Conservation (phyloP, 1,140 invertebrate species). For the Platorchestia sp. region DNA sequence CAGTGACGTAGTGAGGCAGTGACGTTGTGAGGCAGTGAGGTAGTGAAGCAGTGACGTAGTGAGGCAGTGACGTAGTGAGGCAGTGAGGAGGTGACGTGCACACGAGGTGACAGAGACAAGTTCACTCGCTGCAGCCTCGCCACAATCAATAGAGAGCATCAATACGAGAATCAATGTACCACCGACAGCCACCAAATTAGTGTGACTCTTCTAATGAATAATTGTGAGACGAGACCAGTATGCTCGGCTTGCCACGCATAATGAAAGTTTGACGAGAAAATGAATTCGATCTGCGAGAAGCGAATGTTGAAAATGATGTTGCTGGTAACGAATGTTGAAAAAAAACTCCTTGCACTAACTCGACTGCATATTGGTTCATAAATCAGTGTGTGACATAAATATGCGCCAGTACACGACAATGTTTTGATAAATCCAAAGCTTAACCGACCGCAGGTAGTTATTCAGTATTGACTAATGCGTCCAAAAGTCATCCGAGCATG, state of each 20-base stretch:
- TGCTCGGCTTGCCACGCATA: not conserved
- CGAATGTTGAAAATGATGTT: no score
- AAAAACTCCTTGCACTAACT: not conserved
- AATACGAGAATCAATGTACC: not conserved
- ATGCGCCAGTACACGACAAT: not conserved
- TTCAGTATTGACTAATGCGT: not conserved
- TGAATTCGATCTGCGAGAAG: not conserved
- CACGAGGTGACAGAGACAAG: no score
- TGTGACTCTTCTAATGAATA: not conserved
- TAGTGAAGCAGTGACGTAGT: no score
- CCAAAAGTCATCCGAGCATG: not conserved
- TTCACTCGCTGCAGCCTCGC: not conserved
- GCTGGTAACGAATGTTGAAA: not conserved
- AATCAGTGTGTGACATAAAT: not conserved
- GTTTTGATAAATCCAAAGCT: no score
- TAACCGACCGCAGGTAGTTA: not conserved
- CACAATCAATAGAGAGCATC: not conserved
- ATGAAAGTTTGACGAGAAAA: not conserved
- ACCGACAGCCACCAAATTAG: not conserved
- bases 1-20: no score
- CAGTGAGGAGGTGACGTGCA: not conserved
- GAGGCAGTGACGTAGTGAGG: no score
- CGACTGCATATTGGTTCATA: not conserved
- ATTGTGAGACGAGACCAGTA: not conserved
- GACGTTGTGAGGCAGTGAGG: no score